A percentile compares a stretch with the other conserved stretches of the same genome.
These are phyloP conservation scores for Ellobium chinense DNA, from an alignment of 2,888 invertebrate genomes.

Conservation along the genomic window DNA sequence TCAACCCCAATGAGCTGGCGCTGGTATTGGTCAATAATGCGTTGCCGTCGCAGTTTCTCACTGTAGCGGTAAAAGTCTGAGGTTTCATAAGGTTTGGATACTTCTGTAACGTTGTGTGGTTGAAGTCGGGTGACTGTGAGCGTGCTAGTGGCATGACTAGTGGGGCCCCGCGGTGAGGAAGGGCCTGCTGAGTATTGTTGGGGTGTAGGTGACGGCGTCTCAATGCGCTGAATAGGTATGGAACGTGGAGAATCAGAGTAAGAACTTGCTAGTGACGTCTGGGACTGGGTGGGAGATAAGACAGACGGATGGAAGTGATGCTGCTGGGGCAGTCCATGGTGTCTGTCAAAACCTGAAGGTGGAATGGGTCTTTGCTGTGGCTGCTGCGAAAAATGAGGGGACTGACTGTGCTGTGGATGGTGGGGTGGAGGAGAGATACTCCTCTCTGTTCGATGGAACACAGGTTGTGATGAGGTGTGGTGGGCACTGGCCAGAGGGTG, in stretches of 20 bases:
- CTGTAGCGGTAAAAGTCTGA: constrained; percentile 98
- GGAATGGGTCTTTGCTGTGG: constrained; percentile 25
- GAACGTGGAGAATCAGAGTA: constrained; percentile 20
- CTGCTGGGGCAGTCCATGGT: background rate
- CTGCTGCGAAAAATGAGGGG: constrained; percentile 23
- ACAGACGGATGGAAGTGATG: constrained; percentile 17
- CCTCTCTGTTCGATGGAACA: constrained; percentile 39
- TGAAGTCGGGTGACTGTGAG: constrained; percentile 68
- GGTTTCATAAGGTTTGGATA: constrained; percentile 98
- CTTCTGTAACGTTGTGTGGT: constrained; percentile 84
- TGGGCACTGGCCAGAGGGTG: constrained; percentile 17
- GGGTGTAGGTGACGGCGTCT: constrained; percentile 30
- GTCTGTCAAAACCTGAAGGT: constrained; percentile 20
- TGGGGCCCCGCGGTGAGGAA: constrained; percentile 40
- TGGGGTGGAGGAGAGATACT: constrained; percentile 27
- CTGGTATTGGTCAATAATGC: constrained; percentile 71
- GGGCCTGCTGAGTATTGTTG: constrained; percentile 36
- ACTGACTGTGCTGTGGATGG: background rate
- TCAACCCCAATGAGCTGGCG: constrained; percentile 65
- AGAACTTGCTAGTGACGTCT: constrained; percentile 12
- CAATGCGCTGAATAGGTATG: constrained; percentile 38
- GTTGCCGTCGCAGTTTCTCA: constrained; percentile 90
- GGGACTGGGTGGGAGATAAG: constrained; percentile 24
- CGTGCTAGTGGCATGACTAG: constrained; percentile 57
- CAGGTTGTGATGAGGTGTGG: constrained; percentile 43